phyloP scores from a whole-genome alignment of 1,140 invertebrate genomes.

The Brachionus asplanchnoidis region DNA sequence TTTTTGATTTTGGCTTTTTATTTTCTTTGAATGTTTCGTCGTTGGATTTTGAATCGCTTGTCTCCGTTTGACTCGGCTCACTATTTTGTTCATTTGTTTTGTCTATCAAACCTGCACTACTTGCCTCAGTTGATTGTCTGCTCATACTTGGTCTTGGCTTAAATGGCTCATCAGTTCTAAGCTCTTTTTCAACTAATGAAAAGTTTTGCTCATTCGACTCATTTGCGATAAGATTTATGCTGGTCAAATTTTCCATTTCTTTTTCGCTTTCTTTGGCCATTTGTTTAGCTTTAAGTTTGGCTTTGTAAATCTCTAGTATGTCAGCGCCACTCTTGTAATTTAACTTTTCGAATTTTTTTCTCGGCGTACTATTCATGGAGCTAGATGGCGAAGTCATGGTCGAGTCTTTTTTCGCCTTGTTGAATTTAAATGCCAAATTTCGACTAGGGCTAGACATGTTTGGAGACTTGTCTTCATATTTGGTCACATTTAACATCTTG shows the following conservation, averaged over 20 bases:
- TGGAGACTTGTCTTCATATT: neutral
- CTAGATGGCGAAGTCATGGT: neutral
- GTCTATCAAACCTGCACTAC: neutral
- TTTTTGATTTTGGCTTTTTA: neutral
- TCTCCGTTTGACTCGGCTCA: neutral
- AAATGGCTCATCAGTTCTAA: neutral
- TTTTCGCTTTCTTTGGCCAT: neutral
- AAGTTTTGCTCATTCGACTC: neutral
- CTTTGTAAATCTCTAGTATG: conserved; percentile 34
- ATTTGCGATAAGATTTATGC: neutral
- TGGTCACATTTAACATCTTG: neutral
- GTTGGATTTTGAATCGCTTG: neutral
- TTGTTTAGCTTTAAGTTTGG: neutral
- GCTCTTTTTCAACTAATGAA: neutral
- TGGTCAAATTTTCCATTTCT: conserved; percentile 25
- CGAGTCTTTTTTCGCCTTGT: conserved; percentile 1
- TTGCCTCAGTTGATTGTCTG: neutral
- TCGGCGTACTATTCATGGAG: conserved; percentile 14
- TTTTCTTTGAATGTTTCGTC: neutral
- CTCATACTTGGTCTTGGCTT: neutral
- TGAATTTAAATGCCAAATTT: conserved; percentile 10
- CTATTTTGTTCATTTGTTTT: neutral
- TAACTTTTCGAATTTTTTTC: conserved; percentile 36
- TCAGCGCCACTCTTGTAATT: conserved; percentile 25
- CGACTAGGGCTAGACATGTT: neutral